Percentiles rank a stretch among this genome's conserved stretches.
Evolutionary conservation across 2,113 vertebrate species (phyloP).

Genomic region (Oenanthe melanoleuca): DNA sequence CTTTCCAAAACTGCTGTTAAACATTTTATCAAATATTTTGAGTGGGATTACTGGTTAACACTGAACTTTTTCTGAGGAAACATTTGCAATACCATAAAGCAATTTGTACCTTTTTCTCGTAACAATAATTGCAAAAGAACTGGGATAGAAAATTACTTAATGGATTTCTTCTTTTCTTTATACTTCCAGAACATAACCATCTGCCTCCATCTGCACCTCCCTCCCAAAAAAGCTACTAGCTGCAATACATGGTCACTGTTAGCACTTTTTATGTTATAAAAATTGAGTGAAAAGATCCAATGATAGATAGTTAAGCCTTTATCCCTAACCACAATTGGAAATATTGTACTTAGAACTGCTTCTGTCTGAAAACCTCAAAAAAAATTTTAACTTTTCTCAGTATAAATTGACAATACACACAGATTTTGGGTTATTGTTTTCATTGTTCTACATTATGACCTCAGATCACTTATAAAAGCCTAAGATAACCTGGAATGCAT

Average conservation of each 20-base stretch:
- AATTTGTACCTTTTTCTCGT: neutral
- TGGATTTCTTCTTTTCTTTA: neutral
- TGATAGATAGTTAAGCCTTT: neutral
- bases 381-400: neutral
- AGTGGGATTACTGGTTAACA: neutral
- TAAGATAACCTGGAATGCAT: neutral
- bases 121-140: neutral
- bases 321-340: neutral
- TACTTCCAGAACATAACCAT: neutral
- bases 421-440: neutral
- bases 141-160: neutral
- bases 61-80: neutral
- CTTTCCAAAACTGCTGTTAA: neutral
- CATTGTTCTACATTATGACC: neutral
- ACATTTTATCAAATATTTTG: neutral
- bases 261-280: neutral
- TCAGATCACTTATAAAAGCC: neutral
- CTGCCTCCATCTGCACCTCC: neutral
- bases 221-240: neutral
- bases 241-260: neutral
- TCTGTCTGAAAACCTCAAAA: neutral
- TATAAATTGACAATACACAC: neutral
- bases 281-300: neutral
- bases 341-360: neutral
- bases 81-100: neutral